Evolutionary conservation across 2,113 vertebrate species (phyloP).

Genomic region (Pluvianellus socialis): DNA sequence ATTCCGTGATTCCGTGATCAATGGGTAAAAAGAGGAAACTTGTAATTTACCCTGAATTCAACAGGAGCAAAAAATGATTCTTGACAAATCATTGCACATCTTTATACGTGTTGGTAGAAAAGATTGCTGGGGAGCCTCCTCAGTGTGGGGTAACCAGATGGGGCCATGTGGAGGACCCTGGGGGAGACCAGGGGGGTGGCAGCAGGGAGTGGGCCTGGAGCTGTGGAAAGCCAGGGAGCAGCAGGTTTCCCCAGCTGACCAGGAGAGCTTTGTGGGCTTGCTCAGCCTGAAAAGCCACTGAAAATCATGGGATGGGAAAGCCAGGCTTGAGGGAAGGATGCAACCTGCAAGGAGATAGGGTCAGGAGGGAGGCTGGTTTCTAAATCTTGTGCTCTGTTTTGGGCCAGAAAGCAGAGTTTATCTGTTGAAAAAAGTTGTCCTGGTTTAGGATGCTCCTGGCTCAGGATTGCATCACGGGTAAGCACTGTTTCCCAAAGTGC

Average conservation of each 20-base stretch:
- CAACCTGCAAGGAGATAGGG: not conserved
- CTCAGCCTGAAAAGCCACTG: not conserved
- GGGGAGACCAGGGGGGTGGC: too few relatives aligned
- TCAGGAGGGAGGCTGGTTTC: not conserved
- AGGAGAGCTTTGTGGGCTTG: not conserved
- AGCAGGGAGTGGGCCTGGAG: not conserved
- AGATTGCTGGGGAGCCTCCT: not conserved
- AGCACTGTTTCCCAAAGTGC: not conserved
- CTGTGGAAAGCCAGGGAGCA: not conserved
- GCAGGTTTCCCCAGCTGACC: not conserved
- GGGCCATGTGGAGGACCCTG: not conserved
- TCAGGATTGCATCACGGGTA: accelerated
- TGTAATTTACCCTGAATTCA: not conserved
- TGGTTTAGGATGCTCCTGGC: not conserved
- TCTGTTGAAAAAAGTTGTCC: not conserved
- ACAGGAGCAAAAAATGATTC: not conserved
- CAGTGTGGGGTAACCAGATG: not conserved
- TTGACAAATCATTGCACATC: not conserved
- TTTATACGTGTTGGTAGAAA: not conserved
- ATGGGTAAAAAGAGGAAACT: not conserved
- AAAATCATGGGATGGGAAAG: not conserved
- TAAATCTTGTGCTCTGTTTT: not conserved
- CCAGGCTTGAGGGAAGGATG: not conserved
- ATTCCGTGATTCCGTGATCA: too few relatives aligned
- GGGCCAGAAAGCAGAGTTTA: not conserved